Base-by-base conservation (phyloP, 1,140 invertebrate species). In the Maniola jurtina region DNA sequence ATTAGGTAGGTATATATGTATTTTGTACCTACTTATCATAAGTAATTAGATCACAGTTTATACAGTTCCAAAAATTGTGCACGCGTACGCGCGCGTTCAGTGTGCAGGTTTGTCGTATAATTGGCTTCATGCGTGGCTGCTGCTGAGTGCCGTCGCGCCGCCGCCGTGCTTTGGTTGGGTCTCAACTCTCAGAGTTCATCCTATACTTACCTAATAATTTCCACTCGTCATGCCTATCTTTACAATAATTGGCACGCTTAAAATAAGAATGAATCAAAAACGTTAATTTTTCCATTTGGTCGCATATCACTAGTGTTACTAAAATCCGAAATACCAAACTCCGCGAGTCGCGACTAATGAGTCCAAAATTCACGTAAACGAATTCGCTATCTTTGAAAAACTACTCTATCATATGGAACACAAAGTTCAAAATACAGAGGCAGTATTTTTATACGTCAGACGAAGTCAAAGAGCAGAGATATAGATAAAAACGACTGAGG, bases 401-500 rank as follows among this genome's bases (percentile, higher is more conserved):
- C 56, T 16, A 68, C 79, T 72, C 74, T 86, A 82, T 56, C 10
- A 7, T 10, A 0, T 25, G 34, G 5, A n/a, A 6, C 59, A 74
- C 83, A 87, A 75, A 77, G 82, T 79, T 75, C 62, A 75, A 68
- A 13, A 14, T 61, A 70, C 70, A 52, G 58, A 34, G 16, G 57
- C 42, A 54, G 34, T 73, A 73, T 61, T 77, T 72, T 73, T 67
- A 68, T 73, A 77, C 81, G 77, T 80, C 83, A 84, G 77, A 61
- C 77, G 76, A 81, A 88, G 88, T 88, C 86, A 90, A 88, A 90
- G 86, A 90, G 86, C 80, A 87, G 75, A 86, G 81, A 76, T 71
- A 87, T 70, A 84, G 84, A 88, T 88, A 88, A 88, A 84, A 85
- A 76, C 76, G 42, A 71, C 68, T 73, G 79, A 87, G 83, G 83